Percentiles rank a stretch among this genome's conserved stretches.
Conservation (phyloP, 2,113 vertebrate species). For the Excalfactoria chinensis region DNA sequence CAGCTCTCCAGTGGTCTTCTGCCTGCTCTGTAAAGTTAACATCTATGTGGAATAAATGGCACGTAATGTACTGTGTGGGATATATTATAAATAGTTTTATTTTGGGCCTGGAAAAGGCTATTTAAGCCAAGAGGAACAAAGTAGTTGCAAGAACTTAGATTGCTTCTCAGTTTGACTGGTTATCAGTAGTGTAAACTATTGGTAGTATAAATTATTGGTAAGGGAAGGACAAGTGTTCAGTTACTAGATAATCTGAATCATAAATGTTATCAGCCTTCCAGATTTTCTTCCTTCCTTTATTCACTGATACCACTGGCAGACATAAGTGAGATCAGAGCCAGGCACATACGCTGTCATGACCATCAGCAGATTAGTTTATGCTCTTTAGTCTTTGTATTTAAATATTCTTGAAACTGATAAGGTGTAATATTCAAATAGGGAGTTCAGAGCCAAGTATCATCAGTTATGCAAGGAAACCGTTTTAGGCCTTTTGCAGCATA, state of each 20-base stretch:
- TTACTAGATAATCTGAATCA: background rate
- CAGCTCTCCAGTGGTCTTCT: background rate
- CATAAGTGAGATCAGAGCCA: background rate
- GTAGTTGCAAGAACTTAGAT: background rate
- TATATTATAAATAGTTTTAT: background rate
- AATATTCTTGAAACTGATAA: background rate
- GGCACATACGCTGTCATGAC: background rate
- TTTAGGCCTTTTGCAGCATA: background rate
- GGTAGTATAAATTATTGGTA: background rate
- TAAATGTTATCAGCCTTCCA: background rate
- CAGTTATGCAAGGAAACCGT: background rate
- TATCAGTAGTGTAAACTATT: background rate
- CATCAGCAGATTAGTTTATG: background rate
- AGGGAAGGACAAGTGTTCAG: background rate
- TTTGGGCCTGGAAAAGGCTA: background rate
- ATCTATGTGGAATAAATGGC: background rate
- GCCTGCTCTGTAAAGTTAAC: background rate
- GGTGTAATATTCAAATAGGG: background rate
- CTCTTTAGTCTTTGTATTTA: background rate
- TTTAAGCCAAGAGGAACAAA: background rate
- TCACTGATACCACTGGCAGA: background rate
- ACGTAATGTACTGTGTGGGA: background rate
- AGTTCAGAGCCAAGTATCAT: background rate
- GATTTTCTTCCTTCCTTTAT: background rate
- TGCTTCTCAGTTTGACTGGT: background rate